Conservation (phyloP, 2,888 invertebrate species). For the Chrysolina haemoptera region DNA sequence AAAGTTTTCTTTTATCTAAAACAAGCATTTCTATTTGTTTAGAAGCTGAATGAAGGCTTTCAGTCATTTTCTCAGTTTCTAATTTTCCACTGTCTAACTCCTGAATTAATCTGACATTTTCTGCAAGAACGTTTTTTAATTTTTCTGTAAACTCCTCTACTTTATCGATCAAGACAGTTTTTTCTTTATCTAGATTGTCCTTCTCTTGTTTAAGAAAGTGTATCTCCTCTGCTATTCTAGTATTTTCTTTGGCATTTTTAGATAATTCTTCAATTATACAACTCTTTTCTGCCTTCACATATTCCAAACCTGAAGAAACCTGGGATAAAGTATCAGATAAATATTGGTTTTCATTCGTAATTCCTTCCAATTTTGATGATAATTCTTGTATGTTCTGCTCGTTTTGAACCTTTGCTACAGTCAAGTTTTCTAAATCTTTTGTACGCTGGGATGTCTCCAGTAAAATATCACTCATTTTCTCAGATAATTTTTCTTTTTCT, state of each 20-base stretch:
- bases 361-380: neutral
- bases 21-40: neutral
- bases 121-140: slow-evolving; percentile 2
- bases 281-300: slow-evolving; percentile 1
- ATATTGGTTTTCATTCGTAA: neutral
- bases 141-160: slow-evolving; percentile 9
- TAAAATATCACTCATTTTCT: neutral
- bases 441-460: slow-evolving; percentile 25
- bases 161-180: neutral
- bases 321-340: no score
- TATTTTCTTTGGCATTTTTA: neutral
- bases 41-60: neutral
- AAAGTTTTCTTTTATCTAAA: neutral
- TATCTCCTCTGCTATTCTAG: slow-evolving; percentile 11
- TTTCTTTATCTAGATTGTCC: slow-evolving; percentile 7
- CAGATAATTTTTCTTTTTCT: slow-evolving; percentile 5
- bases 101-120: slow-evolving; percentile 24
- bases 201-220: neutral
- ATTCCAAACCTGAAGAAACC: neutral
- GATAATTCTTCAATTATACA: neutral
- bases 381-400: neutral
- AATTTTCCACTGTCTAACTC: neutral
- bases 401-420: neutral
- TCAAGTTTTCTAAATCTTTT: slow-evolving; percentile 28
- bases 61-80: neutral